Percentiles rank a stretch among this genome's conserved stretches.
phyloP scores from a whole-genome alignment of 2,113 vertebrate genomes.

The Zootoca vivipara region DNA sequence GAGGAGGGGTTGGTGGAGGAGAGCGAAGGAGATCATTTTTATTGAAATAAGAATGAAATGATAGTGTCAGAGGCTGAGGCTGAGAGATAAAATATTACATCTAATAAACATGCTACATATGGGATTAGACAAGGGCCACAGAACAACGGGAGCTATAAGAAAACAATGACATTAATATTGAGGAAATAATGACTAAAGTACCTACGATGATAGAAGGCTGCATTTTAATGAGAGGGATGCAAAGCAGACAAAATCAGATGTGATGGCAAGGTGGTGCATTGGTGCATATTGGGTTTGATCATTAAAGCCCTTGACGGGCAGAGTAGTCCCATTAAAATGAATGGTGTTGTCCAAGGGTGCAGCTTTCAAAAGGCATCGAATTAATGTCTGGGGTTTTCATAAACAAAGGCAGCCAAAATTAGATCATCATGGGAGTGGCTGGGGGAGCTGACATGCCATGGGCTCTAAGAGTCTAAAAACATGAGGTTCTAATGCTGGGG shows the following conservation, averaged over 20 bases:
- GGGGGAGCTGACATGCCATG: too few species aligned
- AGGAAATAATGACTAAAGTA: slow-evolving; percentile 65
- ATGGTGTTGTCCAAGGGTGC: background rate
- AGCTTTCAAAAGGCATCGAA: background rate
- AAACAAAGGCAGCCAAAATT: background rate
- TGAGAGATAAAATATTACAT: slow-evolving; percentile 96
- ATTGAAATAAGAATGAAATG: slow-evolving; percentile 96
- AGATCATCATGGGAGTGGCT: background rate
- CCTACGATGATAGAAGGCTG: slow-evolving; percentile 36
- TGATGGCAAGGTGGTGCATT: background rate
- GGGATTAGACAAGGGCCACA: slow-evolving; percentile 82
- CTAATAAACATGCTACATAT: slow-evolving; percentile 91
- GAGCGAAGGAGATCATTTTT: slow-evolving; percentile 88
- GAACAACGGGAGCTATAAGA: slow-evolving; percentile 66
- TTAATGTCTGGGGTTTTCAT: background rate
- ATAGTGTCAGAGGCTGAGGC: slow-evolving; percentile 89
- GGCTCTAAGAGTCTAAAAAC: background rate
- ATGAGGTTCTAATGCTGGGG: too few species aligned
- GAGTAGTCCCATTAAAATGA: slow-evolving; percentile 31
- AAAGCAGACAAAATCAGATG: slow-evolving; percentile 38
- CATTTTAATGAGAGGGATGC: slow-evolving; percentile 59
- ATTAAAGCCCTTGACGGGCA: slow-evolving; percentile 21
- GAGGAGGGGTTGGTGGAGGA: background rate
- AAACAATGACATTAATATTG: slow-evolving; percentile 74
- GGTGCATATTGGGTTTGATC: slow-evolving; percentile 14